Evolutionary conservation across 2,888 invertebrate genomes (phyloP), one percentile per base, ranked within the genome.

Genomic region (Tipula helvola): DNA sequence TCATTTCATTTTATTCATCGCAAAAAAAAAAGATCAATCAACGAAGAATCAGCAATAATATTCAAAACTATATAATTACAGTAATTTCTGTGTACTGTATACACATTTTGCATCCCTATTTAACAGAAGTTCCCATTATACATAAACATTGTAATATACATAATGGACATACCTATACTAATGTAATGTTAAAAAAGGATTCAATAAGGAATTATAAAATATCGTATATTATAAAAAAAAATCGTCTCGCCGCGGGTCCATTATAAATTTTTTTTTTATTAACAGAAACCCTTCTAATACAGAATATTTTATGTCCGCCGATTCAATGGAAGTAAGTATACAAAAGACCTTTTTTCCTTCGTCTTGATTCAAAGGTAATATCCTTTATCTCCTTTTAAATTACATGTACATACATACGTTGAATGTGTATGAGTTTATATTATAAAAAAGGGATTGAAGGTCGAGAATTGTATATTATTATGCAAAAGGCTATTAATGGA

Each of bases 201-300:
- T 84, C n/a, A 84, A 84, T 16, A 39, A 39, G 13, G 41, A 84
- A 84, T 84, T 84, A 84, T 71, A 71, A 41, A 84, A 84, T 84
- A 39, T 39, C 7, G 7, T 39, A 52, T 47, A 84, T 16, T 36
- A 36, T 36, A 12, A 84, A 83, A 83, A 84, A 84, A 84, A 39
- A 84, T 84, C 84, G 84, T 84, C 84, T 84, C 84, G 84, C 84
- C 84, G 41, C 84, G 84, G 84, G 84, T 84, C 41, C 39, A 84
- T 84, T 84, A 84, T 84, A 36, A n/a, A 39, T 39, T 84, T 84
- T 39, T 39, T 16, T 84, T 16, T 28, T 39, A 84, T 52, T 52
- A 84, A 84, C 16, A 84, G 41, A 84, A 39, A 84, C 84, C 84
- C 84, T 84, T 84, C 41, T 39, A 36, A 16, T 84, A 84, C 7